Conservation (phyloP, 2,888 invertebrate species). For the Margaritifera margaritifera region DNA sequence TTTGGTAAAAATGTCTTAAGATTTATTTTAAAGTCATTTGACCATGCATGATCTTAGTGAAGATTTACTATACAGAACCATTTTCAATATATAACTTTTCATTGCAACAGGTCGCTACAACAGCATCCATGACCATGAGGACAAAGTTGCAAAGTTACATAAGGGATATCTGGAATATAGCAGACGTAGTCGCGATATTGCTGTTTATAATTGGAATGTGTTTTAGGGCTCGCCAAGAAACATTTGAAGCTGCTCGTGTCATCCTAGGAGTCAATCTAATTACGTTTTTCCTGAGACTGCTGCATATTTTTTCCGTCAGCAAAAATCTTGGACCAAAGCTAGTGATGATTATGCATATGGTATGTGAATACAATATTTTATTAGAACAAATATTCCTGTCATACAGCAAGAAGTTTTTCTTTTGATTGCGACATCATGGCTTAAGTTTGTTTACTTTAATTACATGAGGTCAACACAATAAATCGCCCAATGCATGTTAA, state of each 20-base stretch:
- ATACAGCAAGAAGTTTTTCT: too few relatives aligned
- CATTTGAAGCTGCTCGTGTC: constrained; percentile 65
- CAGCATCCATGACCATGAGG: constrained; percentile 19
- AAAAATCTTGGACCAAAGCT: constrained; percentile 68
- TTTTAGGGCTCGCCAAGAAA: constrained; percentile 50
- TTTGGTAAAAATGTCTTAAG: too few relatives aligned
- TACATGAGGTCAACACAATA: too few relatives aligned
- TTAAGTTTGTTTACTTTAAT: too few relatives aligned
- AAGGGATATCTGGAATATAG: constrained; percentile 66
- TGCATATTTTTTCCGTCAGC: constrained; percentile 68
- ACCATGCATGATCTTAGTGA: too few relatives aligned
- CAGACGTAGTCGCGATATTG: constrained; percentile 60
- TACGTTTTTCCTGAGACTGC: constrained; percentile 64
- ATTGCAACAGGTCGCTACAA: constrained; percentile 12
- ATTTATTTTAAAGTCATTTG: too few relatives aligned
- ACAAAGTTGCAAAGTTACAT: constrained; percentile 63
- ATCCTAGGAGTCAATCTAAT: constrained; percentile 68
- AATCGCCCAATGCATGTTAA: too few relatives aligned
- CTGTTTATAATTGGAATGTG: constrained; percentile 60
- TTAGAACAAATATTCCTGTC: too few relatives aligned
- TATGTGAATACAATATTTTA: constrained; percentile 25
- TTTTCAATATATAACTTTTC: too few relatives aligned
- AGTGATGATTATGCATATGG: constrained; percentile 70
- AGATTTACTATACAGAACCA: too few relatives aligned
- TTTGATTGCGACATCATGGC: too few relatives aligned